Base-by-base conservation (phyloP, 1,140 invertebrate species). In the Onthophagus taurus region DNA sequence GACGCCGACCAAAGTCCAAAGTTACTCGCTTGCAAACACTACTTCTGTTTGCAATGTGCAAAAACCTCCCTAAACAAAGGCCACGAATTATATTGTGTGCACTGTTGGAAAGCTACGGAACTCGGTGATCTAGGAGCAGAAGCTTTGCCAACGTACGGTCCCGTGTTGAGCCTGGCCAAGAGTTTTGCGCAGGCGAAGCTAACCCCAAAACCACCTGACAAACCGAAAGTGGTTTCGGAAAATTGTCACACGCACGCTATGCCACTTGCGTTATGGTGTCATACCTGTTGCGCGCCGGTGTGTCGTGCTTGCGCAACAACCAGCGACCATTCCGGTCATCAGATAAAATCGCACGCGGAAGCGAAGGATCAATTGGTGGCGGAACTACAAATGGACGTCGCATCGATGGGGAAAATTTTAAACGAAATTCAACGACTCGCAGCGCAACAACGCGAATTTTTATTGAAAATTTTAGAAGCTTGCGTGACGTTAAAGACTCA, bases 31-130 rank as follows among this genome's bases (percentile, higher is more conserved):
- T 86, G 83, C 68, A 80, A 80, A 57, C 83, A 86, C 59, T 78
- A 77, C 58, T 82, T 83, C 61, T 87, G 84, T 56, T 67, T 83
- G 49, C 73, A 77, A 44, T 87, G 84, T 61, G 74, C 81, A 53
- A 73, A 77, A 42, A 72, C 74, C 43, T 74, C 74, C 50, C 66
- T 81, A 50, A 67, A 71, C 39, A 77, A 75, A 53, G 78, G 72
- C 21, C 68, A 72, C 34, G 76, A 80, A 49, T 64, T 83, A 34
- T 75, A 74, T 53, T 85, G 83, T 53, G 70, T 75, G 12, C 74
- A 81, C 54, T 83, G 77, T 55, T 80, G 76, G 74, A 81, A 80
- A 57, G 70, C 70, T 30, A 78, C 74, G 20, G 75, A 78, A 39
- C 55, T 80, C 23, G 74, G 76, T 13, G 69, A 72, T 20, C 62